Conservation (phyloP, 1,140 invertebrate species). For the Lepidurus couesii region DNA sequence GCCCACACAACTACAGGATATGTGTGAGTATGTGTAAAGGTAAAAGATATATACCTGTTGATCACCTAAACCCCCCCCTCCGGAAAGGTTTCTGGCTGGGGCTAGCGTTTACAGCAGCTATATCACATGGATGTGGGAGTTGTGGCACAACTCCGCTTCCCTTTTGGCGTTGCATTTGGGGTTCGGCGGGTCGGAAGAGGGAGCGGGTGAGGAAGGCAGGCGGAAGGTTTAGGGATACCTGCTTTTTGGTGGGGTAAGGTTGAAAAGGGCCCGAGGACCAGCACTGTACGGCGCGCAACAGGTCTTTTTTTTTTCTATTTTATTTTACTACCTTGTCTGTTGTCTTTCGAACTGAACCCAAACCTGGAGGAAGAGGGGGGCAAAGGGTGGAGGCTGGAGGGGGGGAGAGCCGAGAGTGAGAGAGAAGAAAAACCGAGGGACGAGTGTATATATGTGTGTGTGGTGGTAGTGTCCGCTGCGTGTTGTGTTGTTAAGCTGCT, state of each 20-base stretch:
- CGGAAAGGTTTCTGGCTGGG: neutral
- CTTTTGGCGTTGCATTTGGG: neutral
- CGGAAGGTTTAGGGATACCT: conserved; percentile 8
- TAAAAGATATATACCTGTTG: neutral
- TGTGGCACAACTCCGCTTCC: neutral
- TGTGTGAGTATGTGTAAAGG: neutral
- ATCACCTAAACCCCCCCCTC: neutral
- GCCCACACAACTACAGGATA: neutral
- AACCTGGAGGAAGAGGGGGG: neutral
- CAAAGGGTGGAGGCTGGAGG: neutral
- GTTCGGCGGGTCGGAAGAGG: conserved; percentile 12
- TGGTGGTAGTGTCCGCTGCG: neutral
- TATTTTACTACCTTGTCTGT: conserved; percentile 8
- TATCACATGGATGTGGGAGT: conserved; percentile 15
- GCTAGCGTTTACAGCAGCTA: neutral
- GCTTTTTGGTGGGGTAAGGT: neutral
- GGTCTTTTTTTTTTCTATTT: neutral
- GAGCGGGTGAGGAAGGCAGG: neutral
- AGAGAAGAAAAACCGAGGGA: conserved; percentile 12
- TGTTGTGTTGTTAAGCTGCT: neutral
- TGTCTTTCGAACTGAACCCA: conserved; percentile 13
- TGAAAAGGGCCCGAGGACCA: neutral
- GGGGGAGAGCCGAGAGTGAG: neutral
- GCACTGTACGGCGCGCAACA: neutral
- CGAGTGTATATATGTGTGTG: neutral